phyloP scores from a whole-genome alignment of 2,113 vertebrate genomes.

The Hystrix cristata region DNA sequence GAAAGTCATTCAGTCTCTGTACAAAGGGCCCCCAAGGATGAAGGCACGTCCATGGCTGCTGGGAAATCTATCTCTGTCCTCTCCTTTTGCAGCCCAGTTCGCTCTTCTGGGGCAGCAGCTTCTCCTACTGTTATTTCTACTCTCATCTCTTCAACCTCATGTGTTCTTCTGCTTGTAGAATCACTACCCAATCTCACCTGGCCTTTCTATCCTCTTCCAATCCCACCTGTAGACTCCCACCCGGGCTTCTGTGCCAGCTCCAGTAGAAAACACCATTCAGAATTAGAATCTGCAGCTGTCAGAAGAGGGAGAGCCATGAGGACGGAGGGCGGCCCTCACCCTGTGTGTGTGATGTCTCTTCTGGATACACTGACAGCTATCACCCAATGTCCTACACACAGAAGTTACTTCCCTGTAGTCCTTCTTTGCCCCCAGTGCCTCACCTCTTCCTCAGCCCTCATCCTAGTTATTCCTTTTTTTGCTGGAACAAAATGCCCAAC shows the following conservation, averaged over 20 bases:
- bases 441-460: not conserved
- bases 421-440: not conserved
- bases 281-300: not conserved
- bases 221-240: not conserved
- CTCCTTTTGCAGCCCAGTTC: not conserved
- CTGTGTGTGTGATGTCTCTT: not conserved
- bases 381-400: not conserved
- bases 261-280: not conserved
- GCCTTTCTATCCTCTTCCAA: not conserved
- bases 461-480: not conserved
- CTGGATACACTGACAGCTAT: too few species aligned
- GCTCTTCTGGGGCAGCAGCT: accelerated
- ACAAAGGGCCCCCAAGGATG: not conserved
- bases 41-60: not conserved
- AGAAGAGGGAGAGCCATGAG: not conserved
- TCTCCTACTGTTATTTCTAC: accelerated
- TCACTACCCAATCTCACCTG: not conserved
- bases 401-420: not conserved
- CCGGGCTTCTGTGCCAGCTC: not conserved
- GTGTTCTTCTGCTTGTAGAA: too few species aligned
- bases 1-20: not conserved
- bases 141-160: not conserved
- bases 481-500: not conserved
- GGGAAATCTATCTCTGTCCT: not conserved
- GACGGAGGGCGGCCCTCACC: too few species aligned